phyloP scores from a whole-genome alignment of 2,888 invertebrate species.

The Volucella zonaria region DNA sequence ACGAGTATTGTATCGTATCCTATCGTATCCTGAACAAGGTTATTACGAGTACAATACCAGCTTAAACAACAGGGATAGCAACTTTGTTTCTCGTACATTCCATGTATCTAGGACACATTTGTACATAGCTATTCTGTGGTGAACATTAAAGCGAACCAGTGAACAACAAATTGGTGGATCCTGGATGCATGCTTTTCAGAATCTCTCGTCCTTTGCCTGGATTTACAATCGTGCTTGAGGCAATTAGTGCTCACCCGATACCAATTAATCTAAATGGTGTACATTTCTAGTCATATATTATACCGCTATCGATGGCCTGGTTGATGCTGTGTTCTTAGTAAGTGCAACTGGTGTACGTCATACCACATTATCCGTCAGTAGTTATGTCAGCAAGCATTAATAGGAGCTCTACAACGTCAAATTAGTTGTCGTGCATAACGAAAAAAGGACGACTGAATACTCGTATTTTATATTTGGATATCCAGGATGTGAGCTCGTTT shows the following conservation, averaged over 20 bases:
- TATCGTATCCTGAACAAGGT: too few species aligned
- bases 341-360: slow-evolving; percentile 1
- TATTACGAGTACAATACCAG: slow-evolving; percentile 6
- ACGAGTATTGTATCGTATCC: neutral
- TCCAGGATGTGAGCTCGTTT: too few species aligned
- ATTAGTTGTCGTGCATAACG: neutral
- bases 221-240: slow-evolving; percentile 48
- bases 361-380: neutral
- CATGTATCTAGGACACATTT: neutral
- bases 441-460: neutral
- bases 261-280: slow-evolving; percentile 55
- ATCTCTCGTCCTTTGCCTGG: slow-evolving; percentile 33
- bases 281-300: slow-evolving; percentile 16
- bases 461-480: neutral
- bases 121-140: slow-evolving; percentile 1
- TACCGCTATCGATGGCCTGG: neutral
- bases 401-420: slow-evolving; percentile 6
- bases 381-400: neutral
- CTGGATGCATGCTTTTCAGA: neutral
- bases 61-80: neutral
- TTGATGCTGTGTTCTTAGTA: neutral
- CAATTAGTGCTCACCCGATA: slow-evolving; percentile 51
- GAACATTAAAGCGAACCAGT: slow-evolving; percentile 16
- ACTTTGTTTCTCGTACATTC: neutral
- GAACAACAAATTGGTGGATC: slow-evolving; percentile 17